These are phyloP conservation scores for Caenorhabditis sp. DNA, from an alignment of 2,888 invertebrate genomes.

Conservation along the genomic window DNA sequence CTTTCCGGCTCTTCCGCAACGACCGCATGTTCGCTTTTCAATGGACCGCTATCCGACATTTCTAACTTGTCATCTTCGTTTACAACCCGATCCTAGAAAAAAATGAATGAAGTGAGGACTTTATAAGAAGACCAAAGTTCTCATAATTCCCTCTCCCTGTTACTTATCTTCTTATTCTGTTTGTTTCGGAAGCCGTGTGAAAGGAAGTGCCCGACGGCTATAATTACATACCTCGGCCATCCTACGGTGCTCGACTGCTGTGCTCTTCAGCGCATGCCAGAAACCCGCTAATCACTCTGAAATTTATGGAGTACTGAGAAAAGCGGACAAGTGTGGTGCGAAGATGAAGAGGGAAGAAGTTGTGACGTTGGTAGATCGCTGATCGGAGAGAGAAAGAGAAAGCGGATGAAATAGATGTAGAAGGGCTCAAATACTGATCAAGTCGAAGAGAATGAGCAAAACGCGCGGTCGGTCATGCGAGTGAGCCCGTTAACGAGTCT, in stretches of 20 bases:
- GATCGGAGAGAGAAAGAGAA: conserved; percentile 32
- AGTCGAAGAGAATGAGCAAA: conserved; percentile 15
- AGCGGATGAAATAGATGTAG: not conserved
- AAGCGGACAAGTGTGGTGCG: conserved; percentile 2
- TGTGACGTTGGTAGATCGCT: conserved; percentile 6
- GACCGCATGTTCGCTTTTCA: conserved; percentile 46
- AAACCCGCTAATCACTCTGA: conserved; percentile 63
- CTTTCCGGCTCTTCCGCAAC: conserved; percentile 34
- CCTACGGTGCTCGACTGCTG: conserved; percentile 38
- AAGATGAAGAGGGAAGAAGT: not conserved
- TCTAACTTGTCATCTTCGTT: conserved; percentile 39
- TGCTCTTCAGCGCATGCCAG: conserved; percentile 57
- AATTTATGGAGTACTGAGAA: conserved; percentile 27
- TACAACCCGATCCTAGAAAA: conserved; percentile 53
- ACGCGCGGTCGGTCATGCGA: conserved; percentile 46
- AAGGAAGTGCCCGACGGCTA: conserved; percentile 35
- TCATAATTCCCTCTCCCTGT: not conserved
- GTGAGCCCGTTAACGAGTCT: conserved; percentile 43
- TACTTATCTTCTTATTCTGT: conserved; percentile 1
- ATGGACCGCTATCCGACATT: conserved; percentile 53
- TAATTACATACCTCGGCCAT: conserved; percentile 62
- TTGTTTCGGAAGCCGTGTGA: not conserved
- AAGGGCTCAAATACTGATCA: conserved; percentile 39
- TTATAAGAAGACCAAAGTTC: conserved; percentile 27
- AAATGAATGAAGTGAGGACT: not conserved